Percentiles rank a stretch among this genome's conserved stretches.
These are phyloP conservation scores for Regulus satrapa DNA, from an alignment of 2,113 vertebrate genomes.

Conservation along the genomic window DNA sequence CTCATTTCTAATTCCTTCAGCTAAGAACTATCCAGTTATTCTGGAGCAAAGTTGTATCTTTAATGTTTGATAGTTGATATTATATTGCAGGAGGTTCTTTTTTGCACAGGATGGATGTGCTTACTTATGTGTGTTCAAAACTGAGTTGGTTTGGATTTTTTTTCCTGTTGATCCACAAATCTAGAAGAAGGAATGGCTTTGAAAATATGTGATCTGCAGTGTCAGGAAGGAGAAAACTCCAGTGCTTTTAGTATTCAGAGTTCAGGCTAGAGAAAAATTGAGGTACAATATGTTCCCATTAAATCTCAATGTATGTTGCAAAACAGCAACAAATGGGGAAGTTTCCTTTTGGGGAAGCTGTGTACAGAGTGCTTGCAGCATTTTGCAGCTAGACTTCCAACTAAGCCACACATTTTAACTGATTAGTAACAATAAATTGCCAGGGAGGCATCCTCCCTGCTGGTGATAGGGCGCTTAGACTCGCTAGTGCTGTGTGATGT, in stretches of 20 bases:
- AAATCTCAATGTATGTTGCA: neutral
- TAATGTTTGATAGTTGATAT: neutral
- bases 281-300: neutral
- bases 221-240: neutral
- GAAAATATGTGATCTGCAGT: neutral
- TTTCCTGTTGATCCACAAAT: neutral
- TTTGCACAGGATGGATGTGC: neutral
- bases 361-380: neutral
- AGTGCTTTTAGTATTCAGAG: neutral
- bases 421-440: neutral
- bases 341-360: neutral
- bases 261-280: neutral
- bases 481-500: rapidly evolving
- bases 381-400: neutral
- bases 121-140: neutral
- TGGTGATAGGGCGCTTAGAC: neutral
- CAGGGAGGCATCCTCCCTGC: neutral
- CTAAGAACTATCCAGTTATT: neutral
- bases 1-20: neutral
- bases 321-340: neutral
- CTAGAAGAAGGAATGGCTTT: neutral
- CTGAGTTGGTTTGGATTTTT: neutral
- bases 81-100: neutral
- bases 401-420: neutral
- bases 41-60: neutral